Evolutionary conservation across 2,797 vertebrate genomes (phyloP).

Genomic region (Myotis daubentonii): DNA sequence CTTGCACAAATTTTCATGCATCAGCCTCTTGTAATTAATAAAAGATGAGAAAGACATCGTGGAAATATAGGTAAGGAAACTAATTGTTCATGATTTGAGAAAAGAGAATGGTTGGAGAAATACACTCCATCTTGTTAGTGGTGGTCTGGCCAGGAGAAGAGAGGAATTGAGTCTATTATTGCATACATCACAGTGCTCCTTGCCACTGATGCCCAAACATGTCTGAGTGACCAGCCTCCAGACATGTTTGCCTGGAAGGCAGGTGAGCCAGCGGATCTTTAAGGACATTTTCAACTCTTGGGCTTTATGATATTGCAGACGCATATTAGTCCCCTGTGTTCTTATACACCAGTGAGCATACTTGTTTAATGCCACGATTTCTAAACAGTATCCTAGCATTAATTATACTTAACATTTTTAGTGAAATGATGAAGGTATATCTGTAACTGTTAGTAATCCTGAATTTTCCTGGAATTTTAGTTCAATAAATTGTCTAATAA

Average conservation of each 20-base stretch:
- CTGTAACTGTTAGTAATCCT: background rate
- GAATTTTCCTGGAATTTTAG: background rate
- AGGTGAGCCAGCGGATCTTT: background rate
- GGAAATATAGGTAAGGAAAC: background rate
- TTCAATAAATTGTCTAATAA: background rate
- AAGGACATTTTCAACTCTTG: background rate
- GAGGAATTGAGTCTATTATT: background rate
- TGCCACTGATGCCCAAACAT: rapidly evolving
- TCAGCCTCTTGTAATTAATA: background rate
- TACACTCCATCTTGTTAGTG: background rate
- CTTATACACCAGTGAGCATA: background rate
- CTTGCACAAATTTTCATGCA: no score
- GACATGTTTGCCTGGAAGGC: background rate
- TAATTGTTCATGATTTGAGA: background rate
- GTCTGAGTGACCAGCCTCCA: background rate
- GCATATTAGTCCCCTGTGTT: background rate
- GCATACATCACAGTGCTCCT: background rate
- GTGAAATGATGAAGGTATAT: background rate
- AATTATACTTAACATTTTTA: background rate
- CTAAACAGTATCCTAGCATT: background rate
- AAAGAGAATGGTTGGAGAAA: background rate
- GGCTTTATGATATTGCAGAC: background rate
- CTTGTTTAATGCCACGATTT: background rate
- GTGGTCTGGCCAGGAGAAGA: background rate
- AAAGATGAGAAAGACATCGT: background rate